Conservation (phyloP, 1,140 invertebrate genomes). For the Drosophila sp. region DNA sequence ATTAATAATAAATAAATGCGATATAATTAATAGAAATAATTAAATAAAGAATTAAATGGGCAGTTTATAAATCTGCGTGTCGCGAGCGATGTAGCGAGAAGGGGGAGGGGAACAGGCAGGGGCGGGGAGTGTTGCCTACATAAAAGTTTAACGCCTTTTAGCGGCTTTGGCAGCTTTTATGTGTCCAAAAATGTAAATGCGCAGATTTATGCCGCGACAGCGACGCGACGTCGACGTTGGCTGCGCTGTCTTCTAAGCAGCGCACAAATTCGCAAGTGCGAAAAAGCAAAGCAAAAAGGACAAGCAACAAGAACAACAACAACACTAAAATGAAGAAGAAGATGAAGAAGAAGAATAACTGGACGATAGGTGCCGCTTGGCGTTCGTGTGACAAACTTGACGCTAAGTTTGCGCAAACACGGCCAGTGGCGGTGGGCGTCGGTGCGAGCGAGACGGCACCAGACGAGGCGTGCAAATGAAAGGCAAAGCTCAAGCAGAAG, state of each 20-base stretch:
- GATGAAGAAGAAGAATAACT: constrained; percentile 27
- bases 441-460: constrained; percentile 66
- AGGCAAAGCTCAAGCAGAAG: constrained; percentile 77
- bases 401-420: constrained; percentile 75
- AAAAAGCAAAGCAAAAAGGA: constrained; percentile 61
- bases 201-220: constrained; percentile 57
- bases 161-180: constrained; percentile 77
- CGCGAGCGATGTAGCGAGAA: background rate
- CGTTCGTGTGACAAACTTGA: constrained; percentile 78
- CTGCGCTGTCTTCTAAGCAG: constrained; percentile 45
- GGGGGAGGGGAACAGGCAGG: background rate
- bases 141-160: constrained; percentile 63
- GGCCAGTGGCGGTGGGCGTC: constrained; percentile 20
- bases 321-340: constrained; percentile 17
- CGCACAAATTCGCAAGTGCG: constrained; percentile 60
- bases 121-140: background rate
- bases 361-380: constrained; percentile 37
- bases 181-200: constrained; percentile 74
- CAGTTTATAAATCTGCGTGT: background rate
- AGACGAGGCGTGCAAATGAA: constrained; percentile 74
- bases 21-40: too few species aligned
- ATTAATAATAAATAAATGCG: too few species aligned
- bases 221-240: constrained; percentile 19
- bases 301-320: constrained; percentile 6
- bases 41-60: background rate